Conservation (phyloP, 2,797 vertebrate species). For the Anguilla marmorata region DNA sequence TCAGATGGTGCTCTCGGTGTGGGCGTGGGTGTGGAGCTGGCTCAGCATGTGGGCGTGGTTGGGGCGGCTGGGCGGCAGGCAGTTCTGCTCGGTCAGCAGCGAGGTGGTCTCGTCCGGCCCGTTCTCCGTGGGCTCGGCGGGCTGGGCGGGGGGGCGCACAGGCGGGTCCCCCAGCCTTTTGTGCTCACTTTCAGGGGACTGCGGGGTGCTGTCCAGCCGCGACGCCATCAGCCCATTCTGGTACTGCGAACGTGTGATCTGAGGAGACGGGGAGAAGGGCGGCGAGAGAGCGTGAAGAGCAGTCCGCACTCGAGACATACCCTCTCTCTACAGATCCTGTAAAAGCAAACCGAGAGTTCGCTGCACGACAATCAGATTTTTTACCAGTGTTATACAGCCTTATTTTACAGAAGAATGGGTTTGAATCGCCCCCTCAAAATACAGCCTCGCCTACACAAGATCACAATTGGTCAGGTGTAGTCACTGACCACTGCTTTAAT, state of each 20-base stretch:
- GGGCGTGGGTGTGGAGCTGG: slow-evolving; percentile 54
- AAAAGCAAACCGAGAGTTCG: not conserved
- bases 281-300: not conserved
- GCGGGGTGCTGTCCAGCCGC: slow-evolving; percentile 85
- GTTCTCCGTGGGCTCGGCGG: slow-evolving; percentile 62
- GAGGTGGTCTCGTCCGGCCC: slow-evolving; percentile 77
- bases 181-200: slow-evolving; percentile 78
- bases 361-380: not conserved
- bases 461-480: too few relatives aligned
- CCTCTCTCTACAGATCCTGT: not conserved
- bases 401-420: too few relatives aligned
- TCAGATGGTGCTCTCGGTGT: slow-evolving; percentile 84
- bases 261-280: slow-evolving; percentile 4
- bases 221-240: slow-evolving; percentile 90
- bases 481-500: too few relatives aligned
- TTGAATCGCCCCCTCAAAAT: too few relatives aligned
- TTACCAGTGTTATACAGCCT: not conserved
- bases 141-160: not conserved
- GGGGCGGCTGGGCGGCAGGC: slow-evolving; percentile 60
- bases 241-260: slow-evolving; percentile 91
- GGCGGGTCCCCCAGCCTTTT: slow-evolving; percentile 58
- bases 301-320: not conserved
- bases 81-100: slow-evolving; percentile 86
- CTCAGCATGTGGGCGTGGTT: slow-evolving; percentile 59
- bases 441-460: too few relatives aligned